phyloP scores from a whole-genome alignment of 2,797 vertebrate genomes.

The Takifugu rubripes region DNA sequence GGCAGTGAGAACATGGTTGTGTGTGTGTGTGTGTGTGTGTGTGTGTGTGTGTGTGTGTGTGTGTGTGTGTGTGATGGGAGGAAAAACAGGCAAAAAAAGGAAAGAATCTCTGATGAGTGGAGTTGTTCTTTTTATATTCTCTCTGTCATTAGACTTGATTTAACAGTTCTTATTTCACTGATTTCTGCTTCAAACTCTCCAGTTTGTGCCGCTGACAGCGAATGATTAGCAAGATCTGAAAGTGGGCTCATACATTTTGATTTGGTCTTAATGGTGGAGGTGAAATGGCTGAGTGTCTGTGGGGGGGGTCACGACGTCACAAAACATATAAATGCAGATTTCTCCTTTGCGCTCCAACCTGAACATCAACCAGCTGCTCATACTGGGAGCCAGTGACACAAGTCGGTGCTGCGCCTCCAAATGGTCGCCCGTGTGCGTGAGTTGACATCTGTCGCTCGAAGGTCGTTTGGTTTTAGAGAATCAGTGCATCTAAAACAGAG shows the following conservation, averaged over 20 bases:
- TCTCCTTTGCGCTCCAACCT: too few relatives aligned
- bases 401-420: too few relatives aligned
- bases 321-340: background rate
- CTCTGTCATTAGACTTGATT: conserved; percentile 26
- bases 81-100: conserved; percentile 50
- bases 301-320: background rate
- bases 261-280: conserved; percentile 59
- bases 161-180: conserved; percentile 47
- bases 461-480: too few relatives aligned
- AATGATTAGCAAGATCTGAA: conserved; percentile 56
- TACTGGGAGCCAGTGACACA: too few relatives aligned
- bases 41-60: conserved; percentile 37
- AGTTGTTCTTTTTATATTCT: conserved; percentile 15
- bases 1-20: conserved; percentile 61
- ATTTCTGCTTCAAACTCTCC: too few relatives aligned
- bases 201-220: conserved; percentile 46
- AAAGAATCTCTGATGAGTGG: conserved; percentile 69
- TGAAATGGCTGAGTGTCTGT: conserved; percentile 69
- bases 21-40: conserved; percentile 34
- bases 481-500: too few relatives aligned
- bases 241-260: conserved; percentile 69
- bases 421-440: too few relatives aligned
- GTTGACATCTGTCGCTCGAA: too few relatives aligned
- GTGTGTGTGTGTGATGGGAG: conserved; percentile 45
- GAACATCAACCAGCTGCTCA: too few relatives aligned